Conservation (phyloP, 2,888 invertebrate species). For the Drosophila picticornis region DNA sequence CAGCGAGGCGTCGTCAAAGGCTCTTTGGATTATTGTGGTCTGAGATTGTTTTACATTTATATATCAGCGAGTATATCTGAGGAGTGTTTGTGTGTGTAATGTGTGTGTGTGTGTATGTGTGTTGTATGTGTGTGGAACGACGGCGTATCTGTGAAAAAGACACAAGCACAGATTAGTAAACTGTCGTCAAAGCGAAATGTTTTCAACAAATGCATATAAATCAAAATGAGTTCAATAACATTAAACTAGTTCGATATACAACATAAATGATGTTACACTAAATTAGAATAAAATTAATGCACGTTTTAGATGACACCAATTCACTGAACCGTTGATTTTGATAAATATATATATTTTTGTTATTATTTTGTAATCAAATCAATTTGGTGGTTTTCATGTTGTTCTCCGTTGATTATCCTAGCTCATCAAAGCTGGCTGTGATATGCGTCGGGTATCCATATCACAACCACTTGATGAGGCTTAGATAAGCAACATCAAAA, state of each 20-base stretch:
- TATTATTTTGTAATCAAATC: background rate
- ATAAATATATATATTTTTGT: conserved; percentile 12
- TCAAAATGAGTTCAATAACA: conserved; percentile 2
- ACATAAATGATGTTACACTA: background rate
- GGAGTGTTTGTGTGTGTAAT: conserved; percentile 24
- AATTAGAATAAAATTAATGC: conserved; percentile 2
- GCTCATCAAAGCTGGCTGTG: conserved; percentile 99
- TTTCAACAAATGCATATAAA: conserved; percentile 20
- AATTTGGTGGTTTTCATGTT: conserved; percentile 55
- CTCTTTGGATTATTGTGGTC: conserved; percentile 62
- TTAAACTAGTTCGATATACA: background rate
- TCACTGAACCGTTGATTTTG: conserved; percentile 20
- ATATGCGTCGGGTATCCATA: conserved; percentile 91
- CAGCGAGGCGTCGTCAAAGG: conserved; percentile 66
- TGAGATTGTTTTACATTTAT: conserved; percentile 10
- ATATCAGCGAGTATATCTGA: conserved; percentile 7
- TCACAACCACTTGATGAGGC: conserved; percentile 95
- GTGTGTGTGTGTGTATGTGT: conserved; percentile 6
- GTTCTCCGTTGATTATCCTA: conserved; percentile 86
- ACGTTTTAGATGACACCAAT: conserved; percentile 32
- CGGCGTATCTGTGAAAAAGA: conserved; percentile 68
- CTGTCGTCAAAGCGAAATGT: background rate
- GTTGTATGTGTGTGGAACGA: conserved; percentile 45
- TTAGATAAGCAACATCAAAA: conserved; percentile 85
- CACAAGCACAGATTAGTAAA: conserved; percentile 43